Evolutionary conservation across 2,113 vertebrate species (phyloP).

Genomic region (Lagenorhynchus albirostris): DNA sequence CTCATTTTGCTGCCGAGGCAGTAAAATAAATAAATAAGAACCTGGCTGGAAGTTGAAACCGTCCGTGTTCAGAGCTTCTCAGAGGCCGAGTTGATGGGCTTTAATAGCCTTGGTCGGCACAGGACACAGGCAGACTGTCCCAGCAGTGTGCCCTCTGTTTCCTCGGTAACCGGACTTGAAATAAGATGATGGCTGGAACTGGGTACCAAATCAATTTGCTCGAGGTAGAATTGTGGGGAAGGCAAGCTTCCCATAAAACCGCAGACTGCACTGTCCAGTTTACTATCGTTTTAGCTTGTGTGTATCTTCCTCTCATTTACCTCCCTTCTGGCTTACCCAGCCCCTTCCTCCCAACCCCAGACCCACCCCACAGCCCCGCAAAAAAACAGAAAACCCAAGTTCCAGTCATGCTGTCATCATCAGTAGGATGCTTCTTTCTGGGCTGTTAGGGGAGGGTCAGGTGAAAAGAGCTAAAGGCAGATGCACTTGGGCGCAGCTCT

Average conservation of each 20-base stretch:
- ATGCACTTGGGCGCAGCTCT: not conserved
- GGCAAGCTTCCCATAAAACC: not conserved
- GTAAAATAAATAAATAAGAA: constrained; percentile 71
- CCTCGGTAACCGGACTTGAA: constrained; percentile 85
- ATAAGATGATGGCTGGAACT: constrained; percentile 76
- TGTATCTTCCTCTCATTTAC: not conserved
- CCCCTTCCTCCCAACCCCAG: not conserved
- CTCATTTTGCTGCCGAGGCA: constrained; percentile 60
- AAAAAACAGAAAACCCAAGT: not conserved
- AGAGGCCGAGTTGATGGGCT: constrained; percentile 75
- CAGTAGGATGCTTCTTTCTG: constrained; percentile 53
- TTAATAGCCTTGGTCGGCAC: constrained; percentile 74
- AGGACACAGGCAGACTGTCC: constrained; percentile 77
- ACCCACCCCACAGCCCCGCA: not conserved
- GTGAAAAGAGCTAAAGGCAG: not conserved
- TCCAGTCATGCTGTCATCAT: constrained; percentile 54
- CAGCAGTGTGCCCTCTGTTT: constrained; percentile 81
- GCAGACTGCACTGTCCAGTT: not conserved
- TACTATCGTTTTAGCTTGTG: not conserved
- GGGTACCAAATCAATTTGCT: constrained; percentile 78
- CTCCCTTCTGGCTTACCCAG: not conserved
- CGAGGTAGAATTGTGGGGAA: constrained; percentile 53
- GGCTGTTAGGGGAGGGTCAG: constrained; percentile 1
- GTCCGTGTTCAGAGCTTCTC: constrained; percentile 56
- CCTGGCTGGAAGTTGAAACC: constrained; percentile 58